Evolutionary conservation across 2,888 invertebrate species (phyloP), one percentile per base, ranked within the genome.

Genomic region (Eupeodes luniger): DNA sequence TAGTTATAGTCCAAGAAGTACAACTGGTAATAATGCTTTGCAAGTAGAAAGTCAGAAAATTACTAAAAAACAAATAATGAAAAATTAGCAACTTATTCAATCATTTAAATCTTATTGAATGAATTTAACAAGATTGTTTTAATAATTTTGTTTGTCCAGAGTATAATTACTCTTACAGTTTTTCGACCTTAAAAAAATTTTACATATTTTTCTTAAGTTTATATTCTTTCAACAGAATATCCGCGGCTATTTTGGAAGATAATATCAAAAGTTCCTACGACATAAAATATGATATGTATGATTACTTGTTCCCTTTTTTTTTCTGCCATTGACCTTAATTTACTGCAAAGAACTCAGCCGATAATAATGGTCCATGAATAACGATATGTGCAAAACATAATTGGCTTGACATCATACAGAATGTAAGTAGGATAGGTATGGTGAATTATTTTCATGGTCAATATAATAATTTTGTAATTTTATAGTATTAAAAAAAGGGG

Each of bases 261-360:
- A 1, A 66, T 34, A n/a, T 16, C 6, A 55, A 36, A 16, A 53
- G 36, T 40, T 7, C 40, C 9, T 40, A 2, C 2, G 5, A 12
- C 27, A 14, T 27, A 69, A 70, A 55, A 69, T 69, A 69, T 53
- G 36, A 69, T 36, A 40, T 5, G 6, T 7, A 76, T 40, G 40
- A 9, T 40, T 70, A 44, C 59, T 66, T 61, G 44, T 19, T 27
- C 47, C 55, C 44, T 40, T 9, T 40, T 40, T 40, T 1, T 40
- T 27, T 59, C 57, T 74, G 59, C 59, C 72, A 67, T 27, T 81
- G 81, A 82, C 74, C 77, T 85, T 82, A 79, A 86, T 82, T 82
- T 75, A 78, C 40, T 86, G 44, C 36, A 49, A 78, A 62, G 75
- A 87, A 55, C 47, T 27, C 70, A 51, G 44, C 27, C 76, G 86